phyloP scores from a whole-genome alignment of 2,888 invertebrate species.

The Machimus rusticus region DNA sequence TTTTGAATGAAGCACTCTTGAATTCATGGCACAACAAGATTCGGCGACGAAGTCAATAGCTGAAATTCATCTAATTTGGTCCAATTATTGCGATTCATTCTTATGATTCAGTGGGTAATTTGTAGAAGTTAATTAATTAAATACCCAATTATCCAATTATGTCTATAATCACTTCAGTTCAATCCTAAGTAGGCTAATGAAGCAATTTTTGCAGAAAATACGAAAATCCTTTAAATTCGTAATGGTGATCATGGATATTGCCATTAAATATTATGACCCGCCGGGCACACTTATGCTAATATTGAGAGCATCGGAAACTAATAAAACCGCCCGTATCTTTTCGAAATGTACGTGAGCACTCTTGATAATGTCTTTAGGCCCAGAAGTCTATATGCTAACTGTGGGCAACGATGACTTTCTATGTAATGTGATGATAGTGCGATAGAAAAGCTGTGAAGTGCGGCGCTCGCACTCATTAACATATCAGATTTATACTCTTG shows the following conservation, averaged over 20 bases:
- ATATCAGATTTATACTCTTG: constrained; percentile 23
- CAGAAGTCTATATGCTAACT: neutral
- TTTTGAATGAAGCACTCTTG: neutral
- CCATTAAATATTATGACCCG: neutral
- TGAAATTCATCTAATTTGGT: neutral
- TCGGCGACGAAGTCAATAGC: neutral
- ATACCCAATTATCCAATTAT: neutral
- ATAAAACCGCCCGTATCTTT: neutral
- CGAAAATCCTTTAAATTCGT: neutral
- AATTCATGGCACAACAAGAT: neutral
- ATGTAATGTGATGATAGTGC: neutral
- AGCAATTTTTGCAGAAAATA: neutral
- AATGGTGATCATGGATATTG: neutral
- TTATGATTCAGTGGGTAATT: neutral
- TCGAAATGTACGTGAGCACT: neutral
- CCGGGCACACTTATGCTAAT: neutral
- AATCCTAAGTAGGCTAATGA: neutral
- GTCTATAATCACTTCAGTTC: neutral
- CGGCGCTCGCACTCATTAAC: neutral
- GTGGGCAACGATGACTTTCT: neutral
- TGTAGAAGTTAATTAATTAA: neutral
- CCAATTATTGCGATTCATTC: neutral
- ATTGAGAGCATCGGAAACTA: neutral
- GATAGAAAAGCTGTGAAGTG: constrained; percentile 11
- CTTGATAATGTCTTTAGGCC: neutral